Percentiles rank a stretch among this genome's conserved stretches.
Evolutionary conservation across 2,797 vertebrate species (phyloP).

Genomic region (Schizopygopsis malacanthus): DNA sequence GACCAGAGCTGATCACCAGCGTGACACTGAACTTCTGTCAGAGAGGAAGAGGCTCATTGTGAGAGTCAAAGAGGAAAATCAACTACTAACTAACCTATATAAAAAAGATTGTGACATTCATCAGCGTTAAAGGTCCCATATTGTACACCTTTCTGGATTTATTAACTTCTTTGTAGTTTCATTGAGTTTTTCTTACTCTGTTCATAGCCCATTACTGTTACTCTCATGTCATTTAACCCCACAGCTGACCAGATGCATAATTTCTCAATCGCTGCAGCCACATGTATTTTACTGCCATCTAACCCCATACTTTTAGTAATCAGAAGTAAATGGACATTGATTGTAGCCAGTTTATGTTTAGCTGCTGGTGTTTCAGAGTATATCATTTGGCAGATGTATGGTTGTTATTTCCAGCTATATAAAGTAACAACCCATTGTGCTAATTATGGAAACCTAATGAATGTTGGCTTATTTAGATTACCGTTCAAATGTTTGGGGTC

Average conservation of each 20-base stretch:
- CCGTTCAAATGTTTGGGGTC: not conserved
- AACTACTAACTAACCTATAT: not conserved
- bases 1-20: slow-evolving; percentile 17
- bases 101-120: not conserved
- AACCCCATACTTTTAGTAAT: not conserved
- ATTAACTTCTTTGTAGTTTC: not conserved
- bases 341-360: not conserved
- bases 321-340: not conserved
- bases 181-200: not conserved
- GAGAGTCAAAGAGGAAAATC: slow-evolving; percentile 25
- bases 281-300: not conserved
- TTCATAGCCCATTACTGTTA: not conserved
- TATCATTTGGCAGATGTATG: not conserved
- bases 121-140: too few species aligned
- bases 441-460: not conserved
- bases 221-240: not conserved
- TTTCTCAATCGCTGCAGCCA: not conserved
- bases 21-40: not conserved
- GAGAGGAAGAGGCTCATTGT: slow-evolving; percentile 28
- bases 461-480: too few species aligned
- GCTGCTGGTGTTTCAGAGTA: not conserved
- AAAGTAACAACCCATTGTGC: not conserved
- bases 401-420: not conserved
- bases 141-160: not conserved
- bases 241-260: not conserved